These are phyloP conservation scores for Archaeoteleia sp. DNA, from an alignment of 2,888 invertebrate species.

Conservation along the genomic window DNA sequence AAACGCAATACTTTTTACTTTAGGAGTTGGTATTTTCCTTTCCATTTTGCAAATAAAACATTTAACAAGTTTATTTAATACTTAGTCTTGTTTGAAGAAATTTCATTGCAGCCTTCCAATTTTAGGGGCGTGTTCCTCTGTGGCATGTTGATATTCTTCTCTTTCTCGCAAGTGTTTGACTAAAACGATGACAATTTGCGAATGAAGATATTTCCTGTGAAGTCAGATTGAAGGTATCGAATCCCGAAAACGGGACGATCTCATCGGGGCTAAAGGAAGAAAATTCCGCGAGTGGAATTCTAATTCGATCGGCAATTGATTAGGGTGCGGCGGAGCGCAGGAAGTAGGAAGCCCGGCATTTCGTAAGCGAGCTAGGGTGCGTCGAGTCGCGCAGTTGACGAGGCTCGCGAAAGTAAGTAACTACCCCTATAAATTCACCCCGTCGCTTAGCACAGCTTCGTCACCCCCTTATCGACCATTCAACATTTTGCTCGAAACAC, in stretches of 20 bases:
- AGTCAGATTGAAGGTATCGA: slow-evolving; percentile 49
- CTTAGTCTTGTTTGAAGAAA: too few species aligned
- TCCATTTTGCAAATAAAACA: too few species aligned
- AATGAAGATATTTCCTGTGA: slow-evolving; percentile 48
- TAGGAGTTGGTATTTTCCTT: too few species aligned
- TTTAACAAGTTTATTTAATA: too few species aligned
- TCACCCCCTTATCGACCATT: slow-evolving; percentile 55
- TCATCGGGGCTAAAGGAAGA: slow-evolving; percentile 36
- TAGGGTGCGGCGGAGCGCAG: slow-evolving; percentile 37
- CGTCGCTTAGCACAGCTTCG: slow-evolving; percentile 52
- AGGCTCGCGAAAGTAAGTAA: slow-evolving; percentile 56
- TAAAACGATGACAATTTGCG: slow-evolving; percentile 51
- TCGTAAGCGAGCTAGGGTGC: slow-evolving; percentile 37
- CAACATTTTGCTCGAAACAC: slow-evolving; percentile 36
- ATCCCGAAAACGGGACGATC: slow-evolving; percentile 26
- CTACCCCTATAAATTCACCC: slow-evolving; percentile 58
- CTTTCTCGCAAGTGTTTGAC: slow-evolving; percentile 31
- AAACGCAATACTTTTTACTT: neutral
- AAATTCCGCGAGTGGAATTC: slow-evolving; percentile 55
- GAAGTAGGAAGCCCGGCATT: slow-evolving; percentile 35
- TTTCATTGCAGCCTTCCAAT: too few species aligned
- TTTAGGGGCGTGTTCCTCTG: slow-evolving; percentile 18
- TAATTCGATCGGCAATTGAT: slow-evolving; percentile 60
- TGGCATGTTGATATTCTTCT: slow-evolving; percentile 27
- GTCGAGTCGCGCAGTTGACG: slow-evolving; percentile 53